A percentile compares a stretch with the other conserved stretches of the same genome.
phyloP scores from a whole-genome alignment of 2,113 vertebrate genomes.

The Petrocephalus microphthalmus region DNA sequence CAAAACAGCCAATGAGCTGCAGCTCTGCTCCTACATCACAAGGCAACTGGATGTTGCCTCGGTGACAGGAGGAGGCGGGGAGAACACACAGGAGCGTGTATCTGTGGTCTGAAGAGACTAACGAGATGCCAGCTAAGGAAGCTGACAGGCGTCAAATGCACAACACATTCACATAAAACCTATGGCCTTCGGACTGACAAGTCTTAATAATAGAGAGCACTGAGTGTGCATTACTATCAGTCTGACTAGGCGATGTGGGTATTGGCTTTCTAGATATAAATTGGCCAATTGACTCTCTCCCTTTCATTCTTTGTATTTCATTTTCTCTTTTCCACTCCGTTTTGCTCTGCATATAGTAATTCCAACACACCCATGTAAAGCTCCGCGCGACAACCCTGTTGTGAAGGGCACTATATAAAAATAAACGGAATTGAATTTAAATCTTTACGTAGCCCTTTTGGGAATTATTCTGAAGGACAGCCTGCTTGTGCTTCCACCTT shows the following conservation, averaged over 20 bases:
- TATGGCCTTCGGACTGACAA: not conserved
- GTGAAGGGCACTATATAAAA: too few relatives aligned
- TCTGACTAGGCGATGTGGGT: too few relatives aligned
- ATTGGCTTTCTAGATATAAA: not conserved
- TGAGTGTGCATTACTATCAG: not conserved
- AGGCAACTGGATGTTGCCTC: not conserved
- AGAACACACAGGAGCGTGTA: not conserved
- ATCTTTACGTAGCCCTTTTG: not conserved
- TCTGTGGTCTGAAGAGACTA: not conserved
- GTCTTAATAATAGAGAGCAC: not conserved
- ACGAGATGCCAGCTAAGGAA: not conserved
- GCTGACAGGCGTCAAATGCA: not conserved
- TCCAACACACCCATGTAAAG: too few relatives aligned
- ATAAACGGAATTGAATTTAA: too few relatives aligned
- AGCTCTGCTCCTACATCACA: not conserved
- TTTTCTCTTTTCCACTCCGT: too few relatives aligned
- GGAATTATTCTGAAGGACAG: not conserved
- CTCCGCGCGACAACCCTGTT: too few relatives aligned
- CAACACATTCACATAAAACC: not conserved
- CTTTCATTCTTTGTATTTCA: too few relatives aligned
- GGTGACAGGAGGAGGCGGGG: not conserved
- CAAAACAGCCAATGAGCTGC: not conserved
- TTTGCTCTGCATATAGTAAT: too few relatives aligned
- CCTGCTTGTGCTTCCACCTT: not conserved
- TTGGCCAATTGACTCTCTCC: too few relatives aligned